These are phyloP conservation scores for Rhaphigaster nebulosa DNA, from an alignment of 2,888 invertebrate species.

Conservation along the genomic window DNA sequence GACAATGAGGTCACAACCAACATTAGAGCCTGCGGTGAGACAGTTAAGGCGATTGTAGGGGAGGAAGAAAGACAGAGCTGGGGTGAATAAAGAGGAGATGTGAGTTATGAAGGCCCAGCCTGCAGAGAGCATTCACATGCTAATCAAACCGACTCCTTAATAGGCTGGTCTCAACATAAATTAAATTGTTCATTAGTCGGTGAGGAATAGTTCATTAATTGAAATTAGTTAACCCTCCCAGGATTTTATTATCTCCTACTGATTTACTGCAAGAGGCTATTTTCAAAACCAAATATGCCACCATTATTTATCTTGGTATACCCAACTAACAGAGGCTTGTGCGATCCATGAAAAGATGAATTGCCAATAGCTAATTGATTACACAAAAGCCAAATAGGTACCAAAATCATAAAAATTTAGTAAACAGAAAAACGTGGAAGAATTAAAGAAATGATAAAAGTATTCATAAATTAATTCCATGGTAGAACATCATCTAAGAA, in stretches of 20 bases:
- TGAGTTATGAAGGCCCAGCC: constrained; percentile 54
- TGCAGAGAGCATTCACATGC: constrained; percentile 55
- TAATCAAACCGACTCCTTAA: constrained; percentile 57
- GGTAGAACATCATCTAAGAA: background rate
- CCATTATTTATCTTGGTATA: background rate
- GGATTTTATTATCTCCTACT: background rate
- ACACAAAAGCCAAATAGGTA: background rate
- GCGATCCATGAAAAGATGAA: background rate
- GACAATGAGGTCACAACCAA: constrained; percentile 34
- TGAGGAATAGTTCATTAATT: constrained; percentile 53
- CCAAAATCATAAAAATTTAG: background rate
- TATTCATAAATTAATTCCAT: background rate
- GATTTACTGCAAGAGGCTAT: background rate
- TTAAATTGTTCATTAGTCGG: constrained; percentile 45
- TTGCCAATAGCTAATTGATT: background rate
- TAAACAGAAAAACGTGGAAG: background rate
- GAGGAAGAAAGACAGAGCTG: constrained; percentile 18
- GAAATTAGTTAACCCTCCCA: constrained; percentile 50
- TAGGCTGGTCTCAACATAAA: constrained; percentile 40
- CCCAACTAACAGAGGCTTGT: background rate
- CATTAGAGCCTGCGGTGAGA: constrained; percentile 27
- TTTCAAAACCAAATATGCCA: background rate
- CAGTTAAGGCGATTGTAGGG: constrained; percentile 23
- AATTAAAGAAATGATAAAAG: background rate
- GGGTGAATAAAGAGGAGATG: constrained; percentile 52